Conservation (phyloP, 2,888 invertebrate species). For the Drosophila lacicola region DNA sequence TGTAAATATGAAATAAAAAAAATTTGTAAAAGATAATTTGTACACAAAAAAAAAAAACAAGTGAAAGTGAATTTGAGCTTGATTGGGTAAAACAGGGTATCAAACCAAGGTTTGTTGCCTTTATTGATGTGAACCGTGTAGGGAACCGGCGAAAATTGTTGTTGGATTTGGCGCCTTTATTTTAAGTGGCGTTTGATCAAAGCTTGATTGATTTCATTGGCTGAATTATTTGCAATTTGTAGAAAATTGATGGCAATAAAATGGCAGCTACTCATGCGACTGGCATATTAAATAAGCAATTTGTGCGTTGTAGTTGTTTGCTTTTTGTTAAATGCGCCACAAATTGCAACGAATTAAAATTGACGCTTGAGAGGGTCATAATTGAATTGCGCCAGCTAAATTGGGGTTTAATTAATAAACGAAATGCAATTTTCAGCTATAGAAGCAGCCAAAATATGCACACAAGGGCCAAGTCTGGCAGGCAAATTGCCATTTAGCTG, state of each 20-base stretch:
- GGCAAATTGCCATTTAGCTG: conserved; percentile 69
- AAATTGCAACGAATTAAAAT: conserved; percentile 31
- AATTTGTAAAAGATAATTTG: conserved; percentile 2
- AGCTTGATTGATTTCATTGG: conserved; percentile 16
- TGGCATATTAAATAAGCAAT: conserved; percentile 37
- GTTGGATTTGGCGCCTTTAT: too few relatives aligned
- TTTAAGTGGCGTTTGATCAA: conserved; percentile 3
- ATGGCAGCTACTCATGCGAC: conserved; percentile 7
- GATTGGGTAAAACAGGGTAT: too few relatives aligned
- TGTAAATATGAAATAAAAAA: conserved; percentile 10
- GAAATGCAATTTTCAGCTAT: conserved; percentile 74
- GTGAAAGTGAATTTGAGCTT: too few relatives aligned
- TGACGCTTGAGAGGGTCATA: conserved; percentile 34
- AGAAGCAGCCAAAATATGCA: conserved; percentile 21
- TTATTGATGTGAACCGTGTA: too few relatives aligned
- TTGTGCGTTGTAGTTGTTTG: conserved; percentile 19
- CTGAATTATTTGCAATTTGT: background rate
- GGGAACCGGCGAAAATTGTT: too few relatives aligned
- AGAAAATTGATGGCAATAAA: conserved; percentile 10
- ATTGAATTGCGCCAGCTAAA: conserved; percentile 72
- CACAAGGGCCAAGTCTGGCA: conserved; percentile 52
- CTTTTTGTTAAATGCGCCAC: conserved; percentile 25
- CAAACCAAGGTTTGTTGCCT: too few relatives aligned
- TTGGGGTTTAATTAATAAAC: conserved; percentile 78
- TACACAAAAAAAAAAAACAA: background rate